phyloP scores from a whole-genome alignment of 2,113 vertebrate species.

The Nansenia antarctica region DNA sequence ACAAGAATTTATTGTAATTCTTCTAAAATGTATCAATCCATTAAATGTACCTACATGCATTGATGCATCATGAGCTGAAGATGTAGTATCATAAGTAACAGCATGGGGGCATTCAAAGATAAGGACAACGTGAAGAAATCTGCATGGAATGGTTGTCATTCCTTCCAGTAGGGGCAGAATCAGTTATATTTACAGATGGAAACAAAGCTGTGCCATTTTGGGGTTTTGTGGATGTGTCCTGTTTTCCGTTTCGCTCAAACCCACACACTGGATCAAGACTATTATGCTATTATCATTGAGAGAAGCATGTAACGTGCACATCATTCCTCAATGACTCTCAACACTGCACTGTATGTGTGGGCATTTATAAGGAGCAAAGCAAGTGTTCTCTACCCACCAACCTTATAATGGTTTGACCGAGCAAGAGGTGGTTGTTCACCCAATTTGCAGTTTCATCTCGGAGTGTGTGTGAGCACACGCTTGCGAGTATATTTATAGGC shows the following conservation, averaged over 20 bases:
- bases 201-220: constrained; percentile 54
- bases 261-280: constrained; percentile 24
- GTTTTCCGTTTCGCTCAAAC: constrained; percentile 45
- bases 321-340: constrained; percentile 17
- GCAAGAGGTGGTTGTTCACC: too few relatives aligned
- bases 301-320: neutral
- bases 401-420: too few relatives aligned
- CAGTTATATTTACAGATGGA: constrained; percentile 55
- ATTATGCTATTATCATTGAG: constrained; percentile 30
- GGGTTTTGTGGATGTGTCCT: constrained; percentile 51
- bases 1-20: neutral
- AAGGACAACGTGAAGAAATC: constrained; percentile 25
- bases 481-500: neutral
- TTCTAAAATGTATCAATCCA: neutral
- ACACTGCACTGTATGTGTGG: neutral
- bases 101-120: constrained; percentile 74
- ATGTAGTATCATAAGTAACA: constrained; percentile 31
- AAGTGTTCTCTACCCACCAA: too few relatives aligned
- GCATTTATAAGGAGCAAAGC: neutral
- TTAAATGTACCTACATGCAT: neutral
- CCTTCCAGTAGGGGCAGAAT: constrained; percentile 42
- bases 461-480: constrained; percentile 10
- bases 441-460: neutral
- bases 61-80: neutral
- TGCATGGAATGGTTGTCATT: constrained; percentile 58